Conservation (phyloP, 2,888 invertebrate genomes). For the Agonopterix subpropinquella region DNA sequence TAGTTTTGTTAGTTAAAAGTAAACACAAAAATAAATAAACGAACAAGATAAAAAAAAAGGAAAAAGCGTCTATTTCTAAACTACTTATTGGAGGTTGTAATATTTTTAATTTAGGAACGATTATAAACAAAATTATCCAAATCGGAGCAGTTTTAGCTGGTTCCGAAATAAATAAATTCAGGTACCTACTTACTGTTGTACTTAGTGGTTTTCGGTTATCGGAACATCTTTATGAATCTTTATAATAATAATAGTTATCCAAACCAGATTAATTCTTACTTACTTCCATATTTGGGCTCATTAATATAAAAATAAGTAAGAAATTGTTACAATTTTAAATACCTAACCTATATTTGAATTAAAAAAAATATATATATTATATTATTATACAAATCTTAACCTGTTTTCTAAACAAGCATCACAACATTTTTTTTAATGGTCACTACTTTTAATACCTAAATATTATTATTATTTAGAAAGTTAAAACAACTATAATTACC, state of each 20-base stretch:
- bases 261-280: constrained; percentile 8
- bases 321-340: not conserved
- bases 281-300: constrained; percentile 30
- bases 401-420: not conserved
- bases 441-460: not conserved
- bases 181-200: too few relatives aligned
- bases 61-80: too few relatives aligned
- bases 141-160: too few relatives aligned
- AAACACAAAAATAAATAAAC: too few relatives aligned
- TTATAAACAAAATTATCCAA: too few relatives aligned
- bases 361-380: not conserved
- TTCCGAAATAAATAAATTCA: too few relatives aligned
- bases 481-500: not conserved
- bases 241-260: not conserved
- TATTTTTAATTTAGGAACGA: too few relatives aligned
- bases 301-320: constrained; percentile 21
- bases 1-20: too few relatives aligned
- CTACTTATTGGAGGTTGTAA: too few relatives aligned
- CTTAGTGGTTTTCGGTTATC: not conserved
- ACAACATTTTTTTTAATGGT: not conserved
- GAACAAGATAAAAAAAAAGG: too few relatives aligned
- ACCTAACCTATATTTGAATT: not conserved
- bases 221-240: not conserved
- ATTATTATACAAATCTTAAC: not conserved
- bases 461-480: not conserved